Evolutionary conservation across 2,113 vertebrate species (phyloP), one percentile per base, ranked within the genome.

Genomic region (Hippocampus zosterae): DNA sequence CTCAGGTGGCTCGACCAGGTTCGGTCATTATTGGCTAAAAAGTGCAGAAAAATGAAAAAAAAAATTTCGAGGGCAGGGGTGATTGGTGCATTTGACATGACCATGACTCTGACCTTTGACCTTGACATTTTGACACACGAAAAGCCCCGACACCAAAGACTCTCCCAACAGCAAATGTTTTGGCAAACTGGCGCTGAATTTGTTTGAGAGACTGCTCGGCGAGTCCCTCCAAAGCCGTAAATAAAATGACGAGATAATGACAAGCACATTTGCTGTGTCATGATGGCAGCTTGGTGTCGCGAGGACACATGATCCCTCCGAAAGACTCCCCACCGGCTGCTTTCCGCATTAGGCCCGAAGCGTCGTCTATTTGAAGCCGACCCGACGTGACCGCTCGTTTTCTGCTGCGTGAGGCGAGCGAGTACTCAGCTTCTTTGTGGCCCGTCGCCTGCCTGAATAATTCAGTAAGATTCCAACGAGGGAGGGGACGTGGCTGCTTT

Each of bases 321-420:
- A 57, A 65, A 75, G 67, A 57, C 64, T 16, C 40, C 67, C 60
- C 29, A 42, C 40, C 71, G 8, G 57, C 67, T 29, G 77, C 40
- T 77, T 65, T 80, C 79, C 76, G 60, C 55, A 68, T 85, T 77
- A 68, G 75, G 71, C 29, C 74, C 70, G 62, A 57, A 78, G 59
- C 19, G 16, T 62, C 21, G 48, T 80, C 85, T 90, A 88, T 90
- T 89, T 89, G 70, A 77, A 86, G 84, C 76, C 55, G 71, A 76
- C 78, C 81, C 72, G 72, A 74, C 62, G 8, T 77, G 81, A 72
- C 81, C 74, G 82, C 72, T 70, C 53, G 81, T 81, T 81, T 79
- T 82, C 71, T 55, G 53, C 48, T 65, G 8, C 71, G 75, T 73
- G 75, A 68, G 84, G 79, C 25, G 53, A 87, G 84, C 83, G 80